Conservation (phyloP, 2,888 invertebrate genomes). For the Hipparchia semele region DNA sequence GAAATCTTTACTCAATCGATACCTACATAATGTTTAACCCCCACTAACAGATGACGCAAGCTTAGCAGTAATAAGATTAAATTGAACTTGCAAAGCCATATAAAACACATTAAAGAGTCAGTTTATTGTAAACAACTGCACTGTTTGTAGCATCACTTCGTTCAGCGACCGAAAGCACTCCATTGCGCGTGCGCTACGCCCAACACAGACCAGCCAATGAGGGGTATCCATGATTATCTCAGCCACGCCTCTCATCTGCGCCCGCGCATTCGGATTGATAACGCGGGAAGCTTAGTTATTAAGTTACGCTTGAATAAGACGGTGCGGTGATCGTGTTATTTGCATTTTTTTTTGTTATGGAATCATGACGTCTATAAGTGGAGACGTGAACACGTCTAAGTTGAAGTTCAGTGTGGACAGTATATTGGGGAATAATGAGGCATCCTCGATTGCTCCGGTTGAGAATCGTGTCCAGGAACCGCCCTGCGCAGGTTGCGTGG, state of each 20-base stretch:
- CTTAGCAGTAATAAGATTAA: slow-evolving; percentile 67
- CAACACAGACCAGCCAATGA: slow-evolving; percentile 59
- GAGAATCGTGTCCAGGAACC: slow-evolving; percentile 62
- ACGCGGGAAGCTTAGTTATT: slow-evolving; percentile 65
- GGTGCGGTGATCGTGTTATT: slow-evolving; percentile 39
- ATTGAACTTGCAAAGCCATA: slow-evolving; percentile 73
- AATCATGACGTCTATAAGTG: slow-evolving; percentile 67
- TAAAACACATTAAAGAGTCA: slow-evolving; percentile 77
- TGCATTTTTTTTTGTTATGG: slow-evolving; percentile 38
- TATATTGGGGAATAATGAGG: slow-evolving; percentile 82
- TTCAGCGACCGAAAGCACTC: slow-evolving; percentile 59
- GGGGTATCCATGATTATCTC: slow-evolving; percentile 45
- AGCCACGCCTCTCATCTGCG: slow-evolving; percentile 71
- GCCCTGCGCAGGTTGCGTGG: slow-evolving; percentile 85
- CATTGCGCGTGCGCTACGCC: slow-evolving; percentile 63
- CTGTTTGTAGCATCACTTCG: slow-evolving; percentile 72
- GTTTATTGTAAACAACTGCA: slow-evolving; percentile 80
- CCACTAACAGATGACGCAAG: slow-evolving; percentile 64
- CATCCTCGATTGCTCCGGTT: slow-evolving; percentile 41
- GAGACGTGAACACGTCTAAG: slow-evolving; percentile 66
- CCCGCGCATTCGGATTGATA: slow-evolving; percentile 55
- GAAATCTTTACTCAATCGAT: slow-evolving; percentile 23
- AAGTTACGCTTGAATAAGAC: slow-evolving; percentile 56
- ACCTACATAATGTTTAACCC: slow-evolving; percentile 41
- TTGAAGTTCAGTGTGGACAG: slow-evolving; percentile 89